Base-by-base conservation (phyloP, 1,140 invertebrate genomes). In the Orius laevigatus region DNA sequence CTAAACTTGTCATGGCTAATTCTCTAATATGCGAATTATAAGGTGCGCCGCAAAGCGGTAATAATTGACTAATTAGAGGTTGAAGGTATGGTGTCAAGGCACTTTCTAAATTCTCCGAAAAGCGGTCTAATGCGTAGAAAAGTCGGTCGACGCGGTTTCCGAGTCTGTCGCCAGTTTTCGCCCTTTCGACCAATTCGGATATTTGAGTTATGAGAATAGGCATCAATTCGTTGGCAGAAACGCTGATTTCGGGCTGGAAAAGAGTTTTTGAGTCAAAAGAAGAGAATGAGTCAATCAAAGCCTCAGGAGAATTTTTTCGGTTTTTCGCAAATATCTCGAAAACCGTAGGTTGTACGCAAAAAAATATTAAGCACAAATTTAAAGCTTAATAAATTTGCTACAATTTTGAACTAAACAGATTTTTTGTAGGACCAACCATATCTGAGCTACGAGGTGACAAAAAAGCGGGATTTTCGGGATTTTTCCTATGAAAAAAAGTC, bases 71-170 rank as follows among this genome's bases (percentile, higher is more conserved):
- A 81, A 88, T 84, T 10, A 87, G 60, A 1, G 70, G 67, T 0
- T 79, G 75, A 34, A 87, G 59, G 59, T 84, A 82, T 0, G 81
- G 80, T 14, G 79, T 54, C 9, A 88, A 66, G 10, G 71, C 73
- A 14, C 78, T 70, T 46, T 77, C 78, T 31, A 88, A 62, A 63
- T 84, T 84, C 62, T 85, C 81, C 58, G 79, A 84, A 54, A 84
- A 86, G 34, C 74, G 78, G 60, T 87, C 82, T 16, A 89, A 56
- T 1, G 84, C 83, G 61, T 85, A 87, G 58, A 87, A 88, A 63
- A 84, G 78, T 35, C 81, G 71, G 53, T 77, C 72, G 0, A 79
- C 55, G 9, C 44, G 14, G n/a, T 45, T 46, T 3, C 49, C 46
- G 3, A 44, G 12, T 14, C 40, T 47, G 6, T 40, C 41, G 38